phyloP scores from a whole-genome alignment of 2,797 vertebrate genomes.

The Aphelocoma californica region DNA sequence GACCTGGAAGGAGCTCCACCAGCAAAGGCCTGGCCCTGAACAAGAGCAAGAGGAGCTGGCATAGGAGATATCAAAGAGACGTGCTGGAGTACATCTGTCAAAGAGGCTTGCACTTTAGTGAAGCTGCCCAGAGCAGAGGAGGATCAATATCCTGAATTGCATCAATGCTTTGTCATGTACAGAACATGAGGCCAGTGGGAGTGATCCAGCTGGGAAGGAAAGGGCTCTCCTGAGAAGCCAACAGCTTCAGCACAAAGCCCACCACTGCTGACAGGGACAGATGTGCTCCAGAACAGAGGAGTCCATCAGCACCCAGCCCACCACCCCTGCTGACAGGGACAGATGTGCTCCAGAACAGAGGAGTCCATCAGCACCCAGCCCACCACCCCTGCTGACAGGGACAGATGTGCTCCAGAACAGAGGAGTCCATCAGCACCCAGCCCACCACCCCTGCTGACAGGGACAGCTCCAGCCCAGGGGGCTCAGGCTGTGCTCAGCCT shows the following conservation, averaged over 20 bases:
- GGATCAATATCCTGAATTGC: not conserved
- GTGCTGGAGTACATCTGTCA: not conserved
- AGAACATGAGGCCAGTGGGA: not conserved
- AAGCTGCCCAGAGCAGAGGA: not conserved
- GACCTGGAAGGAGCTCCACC: not conserved
- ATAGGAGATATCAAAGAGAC: not conserved
- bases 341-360: too few species aligned
- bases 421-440: too few species aligned
- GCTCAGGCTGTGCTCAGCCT: not conserved
- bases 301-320: not conserved
- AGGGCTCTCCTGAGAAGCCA: not conserved
- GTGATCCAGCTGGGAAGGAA: not conserved
- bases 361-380: too few species aligned
- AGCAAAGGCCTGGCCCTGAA: not conserved
- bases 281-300: accelerated
- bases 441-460: not conserved
- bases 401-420: not conserved
- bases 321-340: not conserved
- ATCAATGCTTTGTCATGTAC: not conserved
- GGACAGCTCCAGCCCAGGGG: not conserved
- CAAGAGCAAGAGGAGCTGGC: not conserved
- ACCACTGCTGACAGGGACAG: not conserved
- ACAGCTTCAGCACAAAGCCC: not conserved
- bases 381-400: not conserved
- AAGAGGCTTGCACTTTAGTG: not conserved